phyloP scores from a whole-genome alignment of 2,888 invertebrate genomes.

The Acronicta leporina region DNA sequence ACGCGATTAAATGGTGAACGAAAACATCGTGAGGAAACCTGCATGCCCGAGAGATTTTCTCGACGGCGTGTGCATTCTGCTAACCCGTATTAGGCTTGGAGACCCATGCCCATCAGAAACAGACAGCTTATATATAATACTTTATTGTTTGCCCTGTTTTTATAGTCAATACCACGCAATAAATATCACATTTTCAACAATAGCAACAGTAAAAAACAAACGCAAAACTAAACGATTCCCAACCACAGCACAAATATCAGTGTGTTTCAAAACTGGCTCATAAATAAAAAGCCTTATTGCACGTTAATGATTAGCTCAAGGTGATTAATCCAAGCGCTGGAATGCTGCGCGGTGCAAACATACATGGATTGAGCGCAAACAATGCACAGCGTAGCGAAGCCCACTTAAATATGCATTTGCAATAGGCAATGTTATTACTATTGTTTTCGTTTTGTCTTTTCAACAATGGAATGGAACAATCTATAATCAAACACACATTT shows the following conservation, averaged over 20 bases:
- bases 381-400: slow-evolving; percentile 18
- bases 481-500: no score
- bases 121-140: no score
- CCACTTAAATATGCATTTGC: slow-evolving; percentile 44
- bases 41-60: no score
- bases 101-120: no score
- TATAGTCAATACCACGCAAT: no score
- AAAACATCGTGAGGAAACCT: no score
- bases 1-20: no score
- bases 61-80: no score
- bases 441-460: slow-evolving; percentile 15
- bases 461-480: slow-evolving; percentile 6
- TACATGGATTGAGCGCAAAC: slow-evolving; percentile 38
- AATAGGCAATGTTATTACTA: slow-evolving; percentile 31
- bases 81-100: no score
- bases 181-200: no score
- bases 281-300: slow-evolving; percentile 11
- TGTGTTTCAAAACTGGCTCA: slow-evolving; percentile 13
- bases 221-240: neutral
- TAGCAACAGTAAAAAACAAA: neutral
- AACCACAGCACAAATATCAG: neutral
- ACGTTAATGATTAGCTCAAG: slow-evolving; percentile 50
- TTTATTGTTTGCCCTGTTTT: no score
- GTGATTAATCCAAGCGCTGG: slow-evolving; percentile 61
- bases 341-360: slow-evolving; percentile 46